Evolutionary conservation across 2,888 invertebrate species (phyloP), one percentile per base, ranked within the genome.

Genomic region (Megastigmus dorsalis): DNA sequence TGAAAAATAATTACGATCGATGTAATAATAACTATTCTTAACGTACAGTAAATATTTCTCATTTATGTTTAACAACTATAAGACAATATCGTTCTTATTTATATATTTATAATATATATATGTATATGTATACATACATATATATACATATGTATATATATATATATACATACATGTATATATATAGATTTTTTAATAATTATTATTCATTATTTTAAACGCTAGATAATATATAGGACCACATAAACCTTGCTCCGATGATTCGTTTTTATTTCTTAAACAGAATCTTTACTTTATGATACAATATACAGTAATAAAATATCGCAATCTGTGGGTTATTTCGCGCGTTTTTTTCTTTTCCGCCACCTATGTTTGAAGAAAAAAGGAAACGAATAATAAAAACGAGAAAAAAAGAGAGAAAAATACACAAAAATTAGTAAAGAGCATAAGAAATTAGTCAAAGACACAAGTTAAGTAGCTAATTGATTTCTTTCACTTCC

Each of bases 171-270:
- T 20, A 41, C 30, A 28, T 57, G 60, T 65, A 62, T 54, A 60
- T 41, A 50, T 60, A 70, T 66, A 66, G 41, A 71, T 68, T 65
- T 79, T 79, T 76, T 79, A 78, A 79, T 80, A 82, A 82, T 79
- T 78, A 80, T 77, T 74, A 66, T 59, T 76, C 43, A 74, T 75
- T 76, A 77, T 70, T 75, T 70, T 82, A 80, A 81, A 80, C 79
- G 81, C 84, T 85, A 84, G 82, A 82, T 82, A 84, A 81, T 84
- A 82, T 87, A 84, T 87, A 86, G 84, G 85, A 88, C 87, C 87
- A 88, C 87, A 84, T 86, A 84, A 87, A 86, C 87, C 87, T 88
- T 88, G 87, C 87, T 88, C 87, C 84, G 84, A 84, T 83, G 82
- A 84, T 85, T 85, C 83, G 77, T 82, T 79, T 82, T 79, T 81